phyloP scores from a whole-genome alignment of 2,113 vertebrate genomes.

The Pterocles orientalis region DNA sequence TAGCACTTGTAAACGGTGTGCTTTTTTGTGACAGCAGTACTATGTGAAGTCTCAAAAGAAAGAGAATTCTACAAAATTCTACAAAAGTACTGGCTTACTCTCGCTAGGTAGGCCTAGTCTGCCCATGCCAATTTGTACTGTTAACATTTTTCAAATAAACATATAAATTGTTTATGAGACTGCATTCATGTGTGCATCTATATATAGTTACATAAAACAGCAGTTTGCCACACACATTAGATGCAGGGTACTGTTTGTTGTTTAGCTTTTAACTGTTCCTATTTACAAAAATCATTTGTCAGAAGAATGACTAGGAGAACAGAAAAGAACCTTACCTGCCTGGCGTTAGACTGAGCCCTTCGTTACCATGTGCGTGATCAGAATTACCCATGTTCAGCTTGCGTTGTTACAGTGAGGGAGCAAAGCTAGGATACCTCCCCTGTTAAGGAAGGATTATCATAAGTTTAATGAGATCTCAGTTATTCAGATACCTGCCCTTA shows the following conservation, averaged over 20 bases:
- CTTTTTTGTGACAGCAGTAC: constrained; percentile 8
- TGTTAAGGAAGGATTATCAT: not conserved
- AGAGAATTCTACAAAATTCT: not conserved
- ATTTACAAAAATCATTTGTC: not conserved
- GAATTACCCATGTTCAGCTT: not conserved
- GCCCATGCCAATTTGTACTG: constrained; percentile 21
- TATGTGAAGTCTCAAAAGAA: not conserved
- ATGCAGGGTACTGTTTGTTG: rapidly evolving
- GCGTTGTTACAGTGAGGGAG: not conserved
- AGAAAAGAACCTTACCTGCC: not conserved
- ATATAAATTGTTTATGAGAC: constrained; percentile 37
- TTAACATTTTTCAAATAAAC: constrained; percentile 61
- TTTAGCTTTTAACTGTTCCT: not conserved
- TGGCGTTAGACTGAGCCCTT: not conserved
- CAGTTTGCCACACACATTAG: not conserved
- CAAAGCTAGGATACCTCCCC: not conserved
- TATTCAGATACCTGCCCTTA: not conserved
- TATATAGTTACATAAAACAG: not conserved
- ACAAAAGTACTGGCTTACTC: not conserved
- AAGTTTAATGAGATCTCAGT: not conserved
- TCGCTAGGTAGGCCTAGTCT: not conserved
- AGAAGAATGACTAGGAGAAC: not conserved
- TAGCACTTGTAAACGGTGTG: constrained; percentile 3
- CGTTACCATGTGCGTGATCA: not conserved
- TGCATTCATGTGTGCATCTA: not conserved